phyloP scores from a whole-genome alignment of 2,797 vertebrate genomes.

The Pelobates cultripes region DNA sequence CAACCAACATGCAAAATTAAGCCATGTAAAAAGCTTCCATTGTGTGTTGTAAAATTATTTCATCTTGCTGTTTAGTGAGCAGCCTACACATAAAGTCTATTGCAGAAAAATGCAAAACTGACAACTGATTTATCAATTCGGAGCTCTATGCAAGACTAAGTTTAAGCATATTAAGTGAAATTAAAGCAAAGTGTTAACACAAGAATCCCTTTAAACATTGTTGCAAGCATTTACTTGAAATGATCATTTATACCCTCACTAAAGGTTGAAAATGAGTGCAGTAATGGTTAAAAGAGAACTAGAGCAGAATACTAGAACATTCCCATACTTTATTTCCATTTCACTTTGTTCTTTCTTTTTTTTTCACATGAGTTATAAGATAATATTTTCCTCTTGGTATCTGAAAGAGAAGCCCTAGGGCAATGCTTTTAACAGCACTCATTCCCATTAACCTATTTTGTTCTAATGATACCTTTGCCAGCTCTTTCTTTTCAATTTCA shows the following conservation, averaged over 20 bases:
- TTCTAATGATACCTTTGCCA: slow-evolving; percentile 52
- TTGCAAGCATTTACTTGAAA: neutral
- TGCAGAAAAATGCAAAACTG: too few relatives aligned
- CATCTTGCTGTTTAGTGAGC: too few relatives aligned
- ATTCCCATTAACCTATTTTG: slow-evolving; percentile 56
- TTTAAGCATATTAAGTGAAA: too few relatives aligned
- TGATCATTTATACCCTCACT: neutral
- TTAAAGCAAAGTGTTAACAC: too few relatives aligned
- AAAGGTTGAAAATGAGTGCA: neutral
- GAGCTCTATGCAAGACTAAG: too few relatives aligned
- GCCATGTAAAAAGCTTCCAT: too few relatives aligned
- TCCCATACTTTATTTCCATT: slow-evolving; percentile 18
- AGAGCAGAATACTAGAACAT: slow-evolving; percentile 5
- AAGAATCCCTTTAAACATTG: too few relatives aligned
- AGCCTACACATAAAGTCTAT: too few relatives aligned
- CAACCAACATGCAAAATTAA: too few relatives aligned
- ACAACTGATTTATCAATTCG: too few relatives aligned
- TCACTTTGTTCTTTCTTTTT: slow-evolving; percentile 43
- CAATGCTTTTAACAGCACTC: slow-evolving; percentile 55
- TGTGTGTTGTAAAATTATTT: too few relatives aligned
- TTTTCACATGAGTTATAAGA: slow-evolving; percentile 42
- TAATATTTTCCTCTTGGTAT: slow-evolving; percentile 53
- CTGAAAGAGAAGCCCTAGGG: slow-evolving; percentile 51
- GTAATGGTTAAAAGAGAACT: slow-evolving; percentile 6
- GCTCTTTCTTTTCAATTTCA: slow-evolving; percentile 49